Conservation (phyloP, 2,113 vertebrate species). For the Zosterops borbonicus region DNA sequence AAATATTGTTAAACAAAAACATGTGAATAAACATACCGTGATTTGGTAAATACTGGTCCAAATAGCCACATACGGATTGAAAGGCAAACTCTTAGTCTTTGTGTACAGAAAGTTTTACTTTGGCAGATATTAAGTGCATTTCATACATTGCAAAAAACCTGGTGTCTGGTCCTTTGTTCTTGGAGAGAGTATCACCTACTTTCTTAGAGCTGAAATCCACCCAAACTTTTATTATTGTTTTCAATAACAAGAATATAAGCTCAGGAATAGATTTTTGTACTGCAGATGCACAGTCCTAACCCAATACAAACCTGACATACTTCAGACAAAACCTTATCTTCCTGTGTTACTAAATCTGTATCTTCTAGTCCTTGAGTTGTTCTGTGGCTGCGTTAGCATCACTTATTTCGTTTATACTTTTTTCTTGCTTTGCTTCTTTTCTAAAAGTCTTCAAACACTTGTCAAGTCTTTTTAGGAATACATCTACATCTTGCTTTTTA, state of each 20-base stretch:
- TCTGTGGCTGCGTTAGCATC: background rate
- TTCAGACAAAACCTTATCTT: background rate
- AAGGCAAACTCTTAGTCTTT: background rate
- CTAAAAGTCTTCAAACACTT: slow-evolving; percentile 85
- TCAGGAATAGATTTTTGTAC: background rate
- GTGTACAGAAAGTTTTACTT: background rate
- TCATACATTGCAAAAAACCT: background rate
- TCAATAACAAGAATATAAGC: background rate
- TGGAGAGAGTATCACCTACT: background rate
- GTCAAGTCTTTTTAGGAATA: slow-evolving; percentile 91
- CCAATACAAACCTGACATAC: background rate
- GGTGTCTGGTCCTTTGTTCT: background rate
- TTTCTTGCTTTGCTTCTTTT: slow-evolving; percentile 69
- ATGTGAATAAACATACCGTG: background rate
- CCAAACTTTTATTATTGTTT: background rate
- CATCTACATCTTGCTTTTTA: slow-evolving; percentile 85
- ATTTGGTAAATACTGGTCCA: background rate
- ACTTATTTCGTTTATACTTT: background rate
- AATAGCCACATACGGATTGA: background rate
- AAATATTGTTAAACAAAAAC: background rate
- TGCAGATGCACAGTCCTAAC: background rate
- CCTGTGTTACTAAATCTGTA: background rate
- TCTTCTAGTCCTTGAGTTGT: slow-evolving; percentile 23
- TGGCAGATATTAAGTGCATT: background rate
- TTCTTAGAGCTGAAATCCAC: background rate